Conservation (phyloP, 2,113 vertebrate genomes). For the Archocentrus centrarchus region DNA sequence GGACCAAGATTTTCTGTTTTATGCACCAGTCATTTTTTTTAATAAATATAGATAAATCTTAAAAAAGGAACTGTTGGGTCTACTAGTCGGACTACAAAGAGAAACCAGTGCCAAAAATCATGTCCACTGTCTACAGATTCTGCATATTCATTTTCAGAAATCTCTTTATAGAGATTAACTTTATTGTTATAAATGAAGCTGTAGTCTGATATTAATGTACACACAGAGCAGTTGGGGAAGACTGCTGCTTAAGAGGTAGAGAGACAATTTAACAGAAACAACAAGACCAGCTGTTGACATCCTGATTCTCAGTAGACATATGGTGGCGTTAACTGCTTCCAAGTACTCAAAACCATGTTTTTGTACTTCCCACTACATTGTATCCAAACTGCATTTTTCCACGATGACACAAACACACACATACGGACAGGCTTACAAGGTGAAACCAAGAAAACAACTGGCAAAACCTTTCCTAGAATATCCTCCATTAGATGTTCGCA, state of each 20-base stretch:
- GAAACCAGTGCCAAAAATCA: background rate
- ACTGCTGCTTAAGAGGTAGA: background rate
- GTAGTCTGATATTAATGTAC: constrained; percentile 1
- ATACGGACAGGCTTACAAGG: background rate
- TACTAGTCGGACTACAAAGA: background rate
- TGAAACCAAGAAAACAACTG: background rate
- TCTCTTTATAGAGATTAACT: background rate
- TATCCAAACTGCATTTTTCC: background rate
- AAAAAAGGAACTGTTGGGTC: background rate
- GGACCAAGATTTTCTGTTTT: background rate
- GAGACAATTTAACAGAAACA: background rate
- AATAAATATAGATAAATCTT: background rate
- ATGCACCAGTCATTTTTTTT: background rate
- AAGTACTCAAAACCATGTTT: background rate
- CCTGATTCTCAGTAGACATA: background rate
- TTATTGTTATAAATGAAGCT: constrained; percentile 10
- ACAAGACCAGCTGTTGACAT: accelerated
- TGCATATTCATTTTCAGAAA: background rate
- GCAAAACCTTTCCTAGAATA: constrained; percentile 3
- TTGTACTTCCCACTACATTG: background rate
- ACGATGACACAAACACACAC: background rate
- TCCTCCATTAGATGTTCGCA: background rate
- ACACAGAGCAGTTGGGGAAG: background rate
- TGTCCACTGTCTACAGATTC: background rate
- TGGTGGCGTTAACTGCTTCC: background rate